Evolutionary conservation across 2,888 invertebrate genomes (phyloP).

Genomic region (Peribatodes rhomboidaria): DNA sequence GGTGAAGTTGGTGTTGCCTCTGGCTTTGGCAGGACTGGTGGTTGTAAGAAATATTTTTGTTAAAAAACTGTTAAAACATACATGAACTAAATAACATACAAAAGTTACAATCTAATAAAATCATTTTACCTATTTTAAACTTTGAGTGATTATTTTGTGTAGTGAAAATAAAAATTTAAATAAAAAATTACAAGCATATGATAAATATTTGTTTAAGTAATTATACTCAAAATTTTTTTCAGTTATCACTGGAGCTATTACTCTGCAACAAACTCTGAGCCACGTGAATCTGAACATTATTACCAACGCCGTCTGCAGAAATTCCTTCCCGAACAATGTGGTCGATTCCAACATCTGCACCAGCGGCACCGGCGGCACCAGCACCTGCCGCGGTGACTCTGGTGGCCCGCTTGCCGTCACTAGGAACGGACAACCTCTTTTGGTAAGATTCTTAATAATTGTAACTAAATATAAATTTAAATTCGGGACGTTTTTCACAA

Average conservation of each 20-base stretch:
- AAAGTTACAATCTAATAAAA: too few species aligned
- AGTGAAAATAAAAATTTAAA: too few species aligned
- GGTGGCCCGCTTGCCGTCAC: slow-evolving; percentile 64
- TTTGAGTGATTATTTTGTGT: too few species aligned
- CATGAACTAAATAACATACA: too few species aligned
- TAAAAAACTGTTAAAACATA: too few species aligned
- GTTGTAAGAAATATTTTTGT: background rate
- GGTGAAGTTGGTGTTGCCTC: slow-evolving; percentile 48
- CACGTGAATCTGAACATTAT: slow-evolving; percentile 57
- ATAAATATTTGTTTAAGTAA: too few species aligned
- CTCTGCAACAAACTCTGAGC: slow-evolving; percentile 44
- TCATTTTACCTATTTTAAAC: too few species aligned
- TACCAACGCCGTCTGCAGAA: slow-evolving; percentile 51
- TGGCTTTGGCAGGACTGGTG: slow-evolving; percentile 41
- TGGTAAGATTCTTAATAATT: slow-evolving; percentile 39
- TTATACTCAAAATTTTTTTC: slow-evolving; percentile 6
- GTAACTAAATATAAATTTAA: too few species aligned
- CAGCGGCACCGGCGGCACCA: slow-evolving; percentile 54
- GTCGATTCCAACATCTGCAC: slow-evolving; percentile 62
- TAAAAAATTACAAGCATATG: too few species aligned
- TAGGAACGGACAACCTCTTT: slow-evolving; percentile 42
- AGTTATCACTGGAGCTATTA: slow-evolving; percentile 42
- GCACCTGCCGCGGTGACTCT: slow-evolving; percentile 68
- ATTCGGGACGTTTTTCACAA: background rate
- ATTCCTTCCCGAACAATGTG: slow-evolving; percentile 52